A percentile compares a stretch with the other conserved stretches of the same genome.
These are phyloP conservation scores for Ornithorhynchus anatinus DNA, from an alignment of 2,113 vertebrate species.

Conservation along the genomic window DNA sequence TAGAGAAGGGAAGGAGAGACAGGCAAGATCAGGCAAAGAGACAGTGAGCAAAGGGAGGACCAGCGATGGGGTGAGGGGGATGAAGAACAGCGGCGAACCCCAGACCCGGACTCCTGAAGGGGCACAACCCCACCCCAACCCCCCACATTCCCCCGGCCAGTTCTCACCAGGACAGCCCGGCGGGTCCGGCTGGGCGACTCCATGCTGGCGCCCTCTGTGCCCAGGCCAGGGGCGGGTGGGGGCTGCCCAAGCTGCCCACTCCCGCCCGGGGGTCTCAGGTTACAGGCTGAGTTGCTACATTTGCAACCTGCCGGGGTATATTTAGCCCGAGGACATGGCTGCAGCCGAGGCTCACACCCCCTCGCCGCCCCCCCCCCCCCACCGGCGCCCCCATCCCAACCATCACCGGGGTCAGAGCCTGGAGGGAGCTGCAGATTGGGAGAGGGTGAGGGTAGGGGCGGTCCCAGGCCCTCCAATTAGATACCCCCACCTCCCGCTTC, in stretches of 20 bases:
- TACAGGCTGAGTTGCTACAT: slow-evolving; percentile 92
- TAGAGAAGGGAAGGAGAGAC: not conserved
- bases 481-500: too few species aligned
- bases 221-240: slow-evolving; percentile 64
- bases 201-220: slow-evolving; percentile 77
- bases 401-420: slow-evolving; percentile 29
- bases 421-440: not conserved
- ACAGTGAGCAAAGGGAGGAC: not conserved
- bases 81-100: too few species aligned
- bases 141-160: not conserved
- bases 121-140: not conserved
- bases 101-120: not conserved
- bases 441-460: not conserved
- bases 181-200: slow-evolving; percentile 79
- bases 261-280: slow-evolving; percentile 83
- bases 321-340: slow-evolving; percentile 85
- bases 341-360: slow-evolving; percentile 52
- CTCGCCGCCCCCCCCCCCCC: slow-evolving; percentile 48
- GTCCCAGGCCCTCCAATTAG: too few species aligned
- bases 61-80: too few species aligned
- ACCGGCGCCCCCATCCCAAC: slow-evolving; percentile 46
- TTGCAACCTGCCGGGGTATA: slow-evolving; percentile 91
- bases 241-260: slow-evolving; percentile 65
- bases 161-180: slow-evolving; percentile 84
- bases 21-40: not conserved